Conservation (phyloP, 2,797 vertebrate species). For the Kryptolebias ocellatus region DNA sequence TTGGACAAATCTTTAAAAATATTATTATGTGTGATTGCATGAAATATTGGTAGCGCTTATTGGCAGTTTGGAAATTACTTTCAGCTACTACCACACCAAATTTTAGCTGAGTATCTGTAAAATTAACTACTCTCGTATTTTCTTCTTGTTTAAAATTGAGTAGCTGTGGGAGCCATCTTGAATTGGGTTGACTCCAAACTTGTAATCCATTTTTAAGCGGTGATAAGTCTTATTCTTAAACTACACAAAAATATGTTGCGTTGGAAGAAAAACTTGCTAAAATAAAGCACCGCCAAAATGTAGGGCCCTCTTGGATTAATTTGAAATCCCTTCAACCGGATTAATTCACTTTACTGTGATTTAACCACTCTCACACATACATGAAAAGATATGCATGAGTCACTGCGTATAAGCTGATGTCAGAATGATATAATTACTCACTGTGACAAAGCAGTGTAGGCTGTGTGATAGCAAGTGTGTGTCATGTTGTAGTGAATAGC, state of each 20-base stretch:
- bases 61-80: no score
- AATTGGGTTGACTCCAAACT: no score
- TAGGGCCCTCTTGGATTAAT: slow-evolving; percentile 67
- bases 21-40: no score
- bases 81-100: no score
- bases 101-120: no score
- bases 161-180: no score
- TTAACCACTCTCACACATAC: slow-evolving; percentile 41
- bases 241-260: slow-evolving; percentile 33
- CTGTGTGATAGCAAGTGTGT: slow-evolving; percentile 63
- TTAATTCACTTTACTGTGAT: slow-evolving; percentile 56
- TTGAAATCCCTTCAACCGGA: slow-evolving; percentile 63
- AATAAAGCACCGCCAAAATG: slow-evolving; percentile 54
- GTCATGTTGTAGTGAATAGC: slow-evolving; percentile 65
- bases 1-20: no score
- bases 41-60: no score
- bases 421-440: slow-evolving; percentile 72
- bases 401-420: slow-evolving; percentile 64
- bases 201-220: no score
- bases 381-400: slow-evolving; percentile 51
- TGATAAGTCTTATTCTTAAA: slow-evolving; percentile 4
- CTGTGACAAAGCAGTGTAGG: slow-evolving; percentile 64
- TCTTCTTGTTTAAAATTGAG: no score
- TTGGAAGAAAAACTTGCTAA: slow-evolving; percentile 47
- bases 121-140: no score